phyloP scores from a whole-genome alignment of 2,797 vertebrate genomes.

The Melanotaenia pygmaea region DNA sequence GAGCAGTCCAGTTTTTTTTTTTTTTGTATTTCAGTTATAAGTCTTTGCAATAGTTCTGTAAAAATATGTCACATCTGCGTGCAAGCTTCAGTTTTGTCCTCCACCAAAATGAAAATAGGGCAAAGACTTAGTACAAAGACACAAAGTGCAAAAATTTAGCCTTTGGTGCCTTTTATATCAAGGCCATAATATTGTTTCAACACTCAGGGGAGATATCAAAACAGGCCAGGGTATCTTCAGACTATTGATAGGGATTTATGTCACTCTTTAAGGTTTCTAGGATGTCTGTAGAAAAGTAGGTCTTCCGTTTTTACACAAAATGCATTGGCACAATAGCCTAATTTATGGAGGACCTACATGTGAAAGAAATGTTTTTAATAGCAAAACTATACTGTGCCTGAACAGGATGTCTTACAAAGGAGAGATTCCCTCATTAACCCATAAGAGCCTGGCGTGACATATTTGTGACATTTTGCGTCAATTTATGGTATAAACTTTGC shows the following conservation, averaged over 20 bases:
- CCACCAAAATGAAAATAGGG: slow-evolving; percentile 48
- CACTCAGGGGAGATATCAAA: slow-evolving; percentile 64
- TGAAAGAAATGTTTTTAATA: slow-evolving; percentile 4
- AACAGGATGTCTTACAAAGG: background rate
- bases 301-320: slow-evolving; percentile 36
- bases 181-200: slow-evolving; percentile 64
- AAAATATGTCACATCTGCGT: slow-evolving; percentile 1
- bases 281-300: slow-evolving; percentile 55
- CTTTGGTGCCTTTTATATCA: slow-evolving; percentile 41
- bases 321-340: slow-evolving; percentile 39
- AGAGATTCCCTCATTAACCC: background rate
- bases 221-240: slow-evolving; percentile 59
- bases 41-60: background rate
- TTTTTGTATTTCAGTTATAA: background rate
- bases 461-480: too few species aligned
- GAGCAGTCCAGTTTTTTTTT: background rate
- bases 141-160: slow-evolving; percentile 49
- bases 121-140: slow-evolving; percentile 31
- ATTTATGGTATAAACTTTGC: too few species aligned
- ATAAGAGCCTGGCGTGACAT: too few species aligned
- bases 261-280: slow-evolving; percentile 66
- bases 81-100: slow-evolving; percentile 10
- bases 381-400: background rate
- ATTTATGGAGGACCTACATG: slow-evolving; percentile 23
- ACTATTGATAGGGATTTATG: slow-evolving; percentile 62